Conservation (phyloP, 2,113 vertebrate genomes). For the Numenius arquata region DNA sequence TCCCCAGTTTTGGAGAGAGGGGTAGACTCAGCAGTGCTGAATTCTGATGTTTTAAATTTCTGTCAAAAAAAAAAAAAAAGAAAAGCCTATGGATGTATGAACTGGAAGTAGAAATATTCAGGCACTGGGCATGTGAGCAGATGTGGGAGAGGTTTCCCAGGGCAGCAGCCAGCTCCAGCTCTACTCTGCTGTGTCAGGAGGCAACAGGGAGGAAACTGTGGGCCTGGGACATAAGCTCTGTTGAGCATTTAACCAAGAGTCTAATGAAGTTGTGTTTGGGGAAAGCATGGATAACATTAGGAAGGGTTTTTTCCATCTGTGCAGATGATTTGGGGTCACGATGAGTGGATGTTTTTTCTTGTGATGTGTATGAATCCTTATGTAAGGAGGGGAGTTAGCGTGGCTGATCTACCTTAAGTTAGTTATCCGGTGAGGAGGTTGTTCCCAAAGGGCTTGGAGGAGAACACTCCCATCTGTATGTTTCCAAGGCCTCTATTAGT, state of each 20-base stretch:
- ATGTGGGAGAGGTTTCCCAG: background rate
- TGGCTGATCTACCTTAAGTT: background rate
- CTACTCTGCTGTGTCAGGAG: background rate
- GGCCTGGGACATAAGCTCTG: background rate
- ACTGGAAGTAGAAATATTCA: background rate
- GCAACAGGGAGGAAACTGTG: background rate
- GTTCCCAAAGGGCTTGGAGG: background rate
- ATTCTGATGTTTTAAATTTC: background rate
- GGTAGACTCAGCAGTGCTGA: background rate
- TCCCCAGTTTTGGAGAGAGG: background rate
- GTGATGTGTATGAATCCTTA: background rate
- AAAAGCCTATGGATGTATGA: background rate
- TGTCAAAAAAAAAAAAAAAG: background rate
- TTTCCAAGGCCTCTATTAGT: background rate
- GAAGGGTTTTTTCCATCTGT: background rate
- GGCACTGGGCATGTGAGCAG: rapidly evolving
- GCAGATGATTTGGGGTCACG: background rate
- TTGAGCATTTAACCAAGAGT: background rate
- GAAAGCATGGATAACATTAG: background rate
- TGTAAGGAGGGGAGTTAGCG: background rate
- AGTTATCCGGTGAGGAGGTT: background rate
- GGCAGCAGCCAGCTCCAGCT: background rate
- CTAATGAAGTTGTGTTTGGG: background rate
- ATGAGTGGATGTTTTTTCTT: background rate
- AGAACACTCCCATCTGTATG: background rate